Evolutionary conservation across 2,797 vertebrate species (phyloP), one percentile per base, ranked within the genome.

Genomic region (Kryptopterus vitreolus): DNA sequence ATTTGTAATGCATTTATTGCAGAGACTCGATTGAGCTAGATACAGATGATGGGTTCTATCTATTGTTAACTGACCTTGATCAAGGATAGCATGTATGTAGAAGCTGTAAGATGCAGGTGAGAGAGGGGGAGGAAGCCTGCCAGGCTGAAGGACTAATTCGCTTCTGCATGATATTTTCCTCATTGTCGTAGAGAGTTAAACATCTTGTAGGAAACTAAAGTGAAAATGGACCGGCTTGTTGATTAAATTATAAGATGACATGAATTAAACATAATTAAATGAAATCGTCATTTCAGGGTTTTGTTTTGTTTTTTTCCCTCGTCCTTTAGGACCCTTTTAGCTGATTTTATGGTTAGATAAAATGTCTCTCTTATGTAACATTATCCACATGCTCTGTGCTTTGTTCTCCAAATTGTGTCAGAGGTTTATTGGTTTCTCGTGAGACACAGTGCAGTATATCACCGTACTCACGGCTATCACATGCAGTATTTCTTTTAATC

Each of bases 351-450:
- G 3, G 58, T 7, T 74, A 20, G 24, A 58, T 59, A 4, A 26
- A 43, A 57, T 57, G 1, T 59, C 4, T 24, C 7, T 55, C 16
- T 57, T 58, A 26, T 58, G n/a, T 24, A 59, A 59, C 11, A 9
- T 59, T 16, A 26, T 74, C 12, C 5, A 10, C 1, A 8, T 5
- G 18, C 24, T 50, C 31, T 35, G 22, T 22, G 29, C 29, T 33
- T 52, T 52, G 9, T 52, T 55, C 11, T 33, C 18, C 16, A 52
- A 12, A 33, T 33, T 71, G 15, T 50, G 29, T 18, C 35, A 24
- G 50, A 22, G 61, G 18, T 52, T 73, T 65, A 65, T 75, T 68
- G 79, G 71, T 66, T 63, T 80, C 62, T 57, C 3, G 6, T 58
- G 13, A 20, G 71, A 63, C 43, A 50, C 22, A 69, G 22, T 76